Evolutionary conservation across 2,888 invertebrate genomes (phyloP).

Genomic region (Ceriagrion tenellum): DNA sequence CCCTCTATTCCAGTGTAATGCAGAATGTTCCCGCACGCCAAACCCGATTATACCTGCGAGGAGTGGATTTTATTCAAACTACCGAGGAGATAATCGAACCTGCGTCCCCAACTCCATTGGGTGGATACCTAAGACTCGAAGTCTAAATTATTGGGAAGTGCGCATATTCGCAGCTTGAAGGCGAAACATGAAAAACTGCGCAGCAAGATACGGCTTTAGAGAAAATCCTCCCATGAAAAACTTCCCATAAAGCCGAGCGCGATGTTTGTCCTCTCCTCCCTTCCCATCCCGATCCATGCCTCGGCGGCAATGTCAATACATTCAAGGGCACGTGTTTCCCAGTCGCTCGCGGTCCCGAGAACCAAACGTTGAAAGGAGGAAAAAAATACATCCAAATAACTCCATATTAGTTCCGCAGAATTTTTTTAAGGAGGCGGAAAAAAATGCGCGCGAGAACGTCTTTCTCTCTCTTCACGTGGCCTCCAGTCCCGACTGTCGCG

Average conservation of each 20-base stretch:
- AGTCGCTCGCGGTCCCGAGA: background rate
- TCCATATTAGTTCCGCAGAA: background rate
- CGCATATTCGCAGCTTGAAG: background rate
- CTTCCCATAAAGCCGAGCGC: background rate
- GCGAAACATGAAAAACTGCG: background rate
- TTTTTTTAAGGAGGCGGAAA: background rate
- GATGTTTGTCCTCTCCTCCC: background rate
- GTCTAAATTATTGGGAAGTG: background rate
- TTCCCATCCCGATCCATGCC: background rate
- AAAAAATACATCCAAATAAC: background rate
- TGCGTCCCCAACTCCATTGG: background rate
- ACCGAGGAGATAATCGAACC: background rate
- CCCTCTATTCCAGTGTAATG: background rate
- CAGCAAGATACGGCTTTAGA: background rate
- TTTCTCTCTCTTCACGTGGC: background rate
- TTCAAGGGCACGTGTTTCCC: slow-evolving; percentile 25
- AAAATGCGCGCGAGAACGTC: background rate
- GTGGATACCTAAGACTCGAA: background rate
- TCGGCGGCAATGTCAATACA: background rate
- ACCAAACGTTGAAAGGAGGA: background rate
- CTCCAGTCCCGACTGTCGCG: background rate
- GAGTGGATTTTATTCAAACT: background rate
- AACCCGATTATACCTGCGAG: background rate
- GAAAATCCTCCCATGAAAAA: background rate
- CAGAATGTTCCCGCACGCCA: background rate